Evolutionary conservation across 2,113 vertebrate species (phyloP).

Genomic region (Clupea harengus): DNA sequence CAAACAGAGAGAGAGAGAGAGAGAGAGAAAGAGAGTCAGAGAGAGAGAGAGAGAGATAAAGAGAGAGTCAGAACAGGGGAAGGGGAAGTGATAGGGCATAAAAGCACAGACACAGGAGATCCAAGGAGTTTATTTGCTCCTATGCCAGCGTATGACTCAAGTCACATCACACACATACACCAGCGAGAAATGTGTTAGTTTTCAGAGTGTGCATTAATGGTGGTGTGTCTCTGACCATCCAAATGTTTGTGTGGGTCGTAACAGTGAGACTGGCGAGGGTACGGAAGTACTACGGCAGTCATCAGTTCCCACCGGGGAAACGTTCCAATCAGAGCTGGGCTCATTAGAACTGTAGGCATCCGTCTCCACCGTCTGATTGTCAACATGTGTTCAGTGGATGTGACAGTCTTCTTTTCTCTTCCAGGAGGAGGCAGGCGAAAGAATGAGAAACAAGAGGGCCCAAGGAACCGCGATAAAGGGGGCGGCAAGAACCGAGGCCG

Average conservation of each 20-base stretch:
- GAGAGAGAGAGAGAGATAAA: neutral
- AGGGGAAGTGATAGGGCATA: neutral
- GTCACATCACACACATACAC: neutral
- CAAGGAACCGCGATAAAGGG: slow-evolving; percentile 61
- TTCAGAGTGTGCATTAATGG: neutral
- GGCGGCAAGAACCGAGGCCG: slow-evolving; percentile 65
- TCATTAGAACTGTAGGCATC: no score
- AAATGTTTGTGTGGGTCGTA: neutral
- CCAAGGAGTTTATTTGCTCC: neutral
- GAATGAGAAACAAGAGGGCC: slow-evolving; percentile 62
- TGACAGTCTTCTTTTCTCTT: neutral
- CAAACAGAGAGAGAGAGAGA: neutral
- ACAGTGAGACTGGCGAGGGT: neutral
- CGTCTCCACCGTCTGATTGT: neutral
- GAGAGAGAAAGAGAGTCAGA: neutral
- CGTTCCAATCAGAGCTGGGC: neutral
- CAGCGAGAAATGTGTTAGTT: neutral
- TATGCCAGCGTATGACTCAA: neutral
- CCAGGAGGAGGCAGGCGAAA: slow-evolving; percentile 62
- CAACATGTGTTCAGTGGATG: neutral
- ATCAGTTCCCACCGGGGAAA: neutral
- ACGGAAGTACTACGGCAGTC: neutral
- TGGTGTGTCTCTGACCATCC: neutral
- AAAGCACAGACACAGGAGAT: neutral
- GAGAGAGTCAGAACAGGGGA: neutral